Base-by-base conservation (phyloP, 2,888 invertebrate genomes). In the Xylota segnis region DNA sequence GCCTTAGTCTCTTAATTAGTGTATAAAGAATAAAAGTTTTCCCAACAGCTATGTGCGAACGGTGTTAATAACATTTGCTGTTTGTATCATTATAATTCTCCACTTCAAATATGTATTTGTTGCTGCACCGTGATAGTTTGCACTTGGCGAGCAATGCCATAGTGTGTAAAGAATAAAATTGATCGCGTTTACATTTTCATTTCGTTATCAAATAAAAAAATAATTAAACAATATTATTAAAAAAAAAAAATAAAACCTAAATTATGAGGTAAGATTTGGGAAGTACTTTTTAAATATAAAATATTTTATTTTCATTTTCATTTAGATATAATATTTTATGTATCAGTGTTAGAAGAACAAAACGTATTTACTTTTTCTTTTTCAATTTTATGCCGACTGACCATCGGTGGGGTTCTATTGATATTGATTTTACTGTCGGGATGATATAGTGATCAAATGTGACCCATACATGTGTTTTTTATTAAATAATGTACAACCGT, bases 91-190 rank as follows among this genome's bases (percentile, higher is more conserved):
- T 65, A 52, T 83, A 75, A 81, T 65, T 52, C 79, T 81, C 71
- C 59, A 68, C 66, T 75, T 29, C 63, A 75, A 14, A 68, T 59
- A 72, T 52, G 65, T 59, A 82, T 71, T 66, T 77, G 84, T 66
- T 66, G 75, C 75, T 81, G 70, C 74, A 74, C 66, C 81, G 71
- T 70, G 29, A 81, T 81, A 76, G 84, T 89, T 90, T 89, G 88
- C 90, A 90, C 92, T 91, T 91, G 92, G 92, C 92, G 92, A 92
- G 92, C 92, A 92, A 92, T 92, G 92, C 92, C 91, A 91, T 81
- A 89, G 90, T 91, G 90, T 90, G 90, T 91, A 89, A 89, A 89
- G 59, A 83, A 83, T 63, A 87, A 89, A 72, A 89, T 50, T 16
- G 89, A 89, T 88, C 92, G 92, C 92, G 92, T 90, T 91, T 90